Evolutionary conservation across 2,797 vertebrate species (phyloP).

Genomic region (Pipistrellus nathusii): DNA sequence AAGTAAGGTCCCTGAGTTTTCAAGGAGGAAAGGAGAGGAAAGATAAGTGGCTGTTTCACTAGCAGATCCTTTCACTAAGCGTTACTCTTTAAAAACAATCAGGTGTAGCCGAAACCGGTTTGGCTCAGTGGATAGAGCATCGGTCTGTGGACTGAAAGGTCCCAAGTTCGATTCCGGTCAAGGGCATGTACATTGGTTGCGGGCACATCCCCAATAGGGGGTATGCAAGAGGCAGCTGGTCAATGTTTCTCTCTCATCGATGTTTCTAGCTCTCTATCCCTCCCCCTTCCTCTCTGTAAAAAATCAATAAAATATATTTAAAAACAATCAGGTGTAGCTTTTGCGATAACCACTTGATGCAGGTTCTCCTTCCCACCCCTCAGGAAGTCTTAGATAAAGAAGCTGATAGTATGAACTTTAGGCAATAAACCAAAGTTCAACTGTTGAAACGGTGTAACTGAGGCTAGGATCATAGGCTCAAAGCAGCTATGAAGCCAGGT

Average conservation of each 20-base stretch:
- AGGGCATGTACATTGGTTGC: too few relatives aligned
- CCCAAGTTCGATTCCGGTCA: too few relatives aligned
- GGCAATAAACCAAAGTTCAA: conserved; percentile 1
- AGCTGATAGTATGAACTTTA: background rate
- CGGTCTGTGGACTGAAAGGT: too few relatives aligned
- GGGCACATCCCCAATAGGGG: too few relatives aligned
- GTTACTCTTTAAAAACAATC: conserved; percentile 18
- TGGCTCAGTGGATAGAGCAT: too few relatives aligned
- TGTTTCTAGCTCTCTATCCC: too few relatives aligned
- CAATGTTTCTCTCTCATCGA: too few relatives aligned
- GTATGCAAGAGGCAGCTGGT: too few relatives aligned
- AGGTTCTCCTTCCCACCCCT: background rate
- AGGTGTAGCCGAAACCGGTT: background rate
- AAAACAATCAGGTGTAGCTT: conserved; percentile 7
- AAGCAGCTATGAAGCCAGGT: background rate
- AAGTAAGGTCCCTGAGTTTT: conserved; percentile 13
- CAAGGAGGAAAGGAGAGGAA: conserved; percentile 43
- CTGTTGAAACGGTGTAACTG: background rate
- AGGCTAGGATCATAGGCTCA: background rate
- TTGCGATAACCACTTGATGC: conserved; percentile 1
- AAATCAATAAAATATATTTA: background rate
- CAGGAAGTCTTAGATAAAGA: conserved; percentile 1
- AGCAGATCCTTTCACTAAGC: background rate
- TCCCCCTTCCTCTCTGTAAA: too few relatives aligned
- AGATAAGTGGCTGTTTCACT: background rate